Conservation (phyloP, 2,888 invertebrate species). For the Drosophila lacicola region DNA sequence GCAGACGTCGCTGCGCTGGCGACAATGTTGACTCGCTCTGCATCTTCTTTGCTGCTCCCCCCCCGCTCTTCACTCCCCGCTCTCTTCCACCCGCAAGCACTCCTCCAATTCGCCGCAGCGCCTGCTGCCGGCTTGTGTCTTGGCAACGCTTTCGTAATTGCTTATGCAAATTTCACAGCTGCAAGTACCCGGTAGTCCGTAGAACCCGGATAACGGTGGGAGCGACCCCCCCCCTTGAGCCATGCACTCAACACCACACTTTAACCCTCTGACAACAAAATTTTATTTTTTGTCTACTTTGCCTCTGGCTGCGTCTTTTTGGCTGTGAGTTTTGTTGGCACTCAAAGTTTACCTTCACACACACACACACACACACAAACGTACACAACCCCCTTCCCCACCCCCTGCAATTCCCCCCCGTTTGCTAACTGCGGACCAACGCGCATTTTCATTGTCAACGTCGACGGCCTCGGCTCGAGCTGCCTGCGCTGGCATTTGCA, state of each 20-base stretch:
- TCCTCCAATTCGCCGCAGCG: neutral
- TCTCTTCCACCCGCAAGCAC: neutral
- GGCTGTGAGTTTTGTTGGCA: conserved; percentile 37
- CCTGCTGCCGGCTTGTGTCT: conserved; percentile 11
- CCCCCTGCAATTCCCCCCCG: neutral
- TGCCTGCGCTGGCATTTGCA: conserved; percentile 21
- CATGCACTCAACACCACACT: too few relatives aligned
- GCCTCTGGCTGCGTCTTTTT: conserved; percentile 35
- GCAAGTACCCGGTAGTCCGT: conserved; percentile 33
- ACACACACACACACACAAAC: conserved; percentile 11
- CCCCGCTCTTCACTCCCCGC: too few relatives aligned
- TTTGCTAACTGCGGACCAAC: conserved; percentile 14
- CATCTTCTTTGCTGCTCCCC: neutral
- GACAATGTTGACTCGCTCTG: conserved; percentile 37
- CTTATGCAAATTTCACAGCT: conserved; percentile 77
- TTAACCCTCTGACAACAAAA: neutral
- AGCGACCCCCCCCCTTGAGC: neutral
- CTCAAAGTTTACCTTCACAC: conserved; percentile 44
- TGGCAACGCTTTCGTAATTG: conserved; percentile 68
- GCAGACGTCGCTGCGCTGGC: conserved; percentile 10
- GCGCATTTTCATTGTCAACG: conserved; percentile 55
- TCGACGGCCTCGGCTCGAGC: conserved; percentile 5
- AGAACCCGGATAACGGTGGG: neutral
- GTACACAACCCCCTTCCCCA: neutral
- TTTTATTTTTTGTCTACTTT: conserved; percentile 7